Percentiles rank a stretch among this genome's conserved stretches.
Conservation (phyloP, 2,113 vertebrate genomes). For the Eurystomus gularis region DNA sequence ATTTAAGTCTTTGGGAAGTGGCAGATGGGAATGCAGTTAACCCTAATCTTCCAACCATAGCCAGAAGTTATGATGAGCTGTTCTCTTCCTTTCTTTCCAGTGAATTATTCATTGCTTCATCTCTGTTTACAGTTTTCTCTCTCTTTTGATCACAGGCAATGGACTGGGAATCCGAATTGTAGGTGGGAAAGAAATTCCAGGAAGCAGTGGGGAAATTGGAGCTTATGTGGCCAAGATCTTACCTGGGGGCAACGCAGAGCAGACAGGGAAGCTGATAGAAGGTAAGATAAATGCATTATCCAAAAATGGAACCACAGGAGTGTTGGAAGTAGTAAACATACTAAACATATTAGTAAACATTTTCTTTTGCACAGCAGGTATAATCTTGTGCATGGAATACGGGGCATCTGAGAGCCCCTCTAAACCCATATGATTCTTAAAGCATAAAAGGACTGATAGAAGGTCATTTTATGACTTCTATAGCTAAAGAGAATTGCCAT, state of each 20-base stretch:
- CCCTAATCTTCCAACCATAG: neutral
- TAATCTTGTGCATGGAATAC: neutral
- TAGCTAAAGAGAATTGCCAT: neutral
- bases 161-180: conserved; percentile 94
- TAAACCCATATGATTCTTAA: neutral
- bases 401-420: neutral
- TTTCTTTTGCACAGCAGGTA: neutral
- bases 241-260: conserved; percentile 89
- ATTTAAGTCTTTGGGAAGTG: neutral
- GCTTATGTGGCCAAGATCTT: conserved; percentile 94
- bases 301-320: neutral
- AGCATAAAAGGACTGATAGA: neutral
- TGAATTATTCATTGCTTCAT: neutral
- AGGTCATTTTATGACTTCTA: neutral
- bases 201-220: conserved; percentile 88
- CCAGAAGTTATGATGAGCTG: neutral
- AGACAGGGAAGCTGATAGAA: conserved; percentile 88
- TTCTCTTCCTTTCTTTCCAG: neutral
- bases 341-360: no score
- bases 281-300: conserved; percentile 78
- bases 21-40: neutral
- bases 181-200: conserved; percentile 95
- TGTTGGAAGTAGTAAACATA: no score
- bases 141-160: conserved; percentile 80
- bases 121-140: neutral